Evolutionary conservation across 1,140 invertebrate species (phyloP).

Genomic region (Rhynchophorus ferrugineus): DNA sequence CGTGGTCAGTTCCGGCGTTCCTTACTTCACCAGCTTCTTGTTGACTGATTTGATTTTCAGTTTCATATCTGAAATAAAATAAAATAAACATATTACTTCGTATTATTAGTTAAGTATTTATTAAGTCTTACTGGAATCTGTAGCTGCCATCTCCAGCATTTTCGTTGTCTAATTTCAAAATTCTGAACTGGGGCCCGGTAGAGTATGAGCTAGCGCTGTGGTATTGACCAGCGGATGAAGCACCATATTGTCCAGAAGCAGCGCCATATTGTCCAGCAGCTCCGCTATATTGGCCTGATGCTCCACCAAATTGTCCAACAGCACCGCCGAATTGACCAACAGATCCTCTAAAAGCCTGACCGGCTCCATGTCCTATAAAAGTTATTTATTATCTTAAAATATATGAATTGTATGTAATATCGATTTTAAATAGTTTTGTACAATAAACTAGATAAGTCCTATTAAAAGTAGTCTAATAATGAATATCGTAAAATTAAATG

Average conservation of each 20-base stretch:
- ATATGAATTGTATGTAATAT: too few species aligned
- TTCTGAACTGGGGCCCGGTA: conserved; percentile 28
- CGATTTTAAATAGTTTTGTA: too few species aligned
- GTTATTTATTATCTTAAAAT: too few species aligned
- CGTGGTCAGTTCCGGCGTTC: conserved; percentile 46
- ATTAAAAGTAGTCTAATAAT: too few species aligned
- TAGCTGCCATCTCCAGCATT: conserved; percentile 22
- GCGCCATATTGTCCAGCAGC: not conserved
- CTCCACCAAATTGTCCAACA: not conserved
- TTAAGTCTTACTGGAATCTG: conserved; percentile 20
- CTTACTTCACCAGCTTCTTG: conserved; percentile 44
- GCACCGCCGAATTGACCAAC: not conserved
- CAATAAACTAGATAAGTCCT: too few species aligned
- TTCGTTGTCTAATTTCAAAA: conserved; percentile 46
- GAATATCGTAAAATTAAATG: too few species aligned
- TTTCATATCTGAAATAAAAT: conserved; percentile 40
- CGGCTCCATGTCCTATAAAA: too few species aligned
- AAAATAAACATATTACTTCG: too few species aligned
- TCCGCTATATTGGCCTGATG: not conserved
- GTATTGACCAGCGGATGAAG: not conserved
- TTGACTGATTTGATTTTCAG: conserved; percentile 45
- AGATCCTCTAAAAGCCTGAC: too few species aligned
- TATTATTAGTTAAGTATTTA: too few species aligned
- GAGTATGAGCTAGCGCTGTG: conserved; percentile 1
- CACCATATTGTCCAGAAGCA: conserved; percentile 2